Conservation (phyloP, 2,888 invertebrate species). For the Apodemia mormo region DNA sequence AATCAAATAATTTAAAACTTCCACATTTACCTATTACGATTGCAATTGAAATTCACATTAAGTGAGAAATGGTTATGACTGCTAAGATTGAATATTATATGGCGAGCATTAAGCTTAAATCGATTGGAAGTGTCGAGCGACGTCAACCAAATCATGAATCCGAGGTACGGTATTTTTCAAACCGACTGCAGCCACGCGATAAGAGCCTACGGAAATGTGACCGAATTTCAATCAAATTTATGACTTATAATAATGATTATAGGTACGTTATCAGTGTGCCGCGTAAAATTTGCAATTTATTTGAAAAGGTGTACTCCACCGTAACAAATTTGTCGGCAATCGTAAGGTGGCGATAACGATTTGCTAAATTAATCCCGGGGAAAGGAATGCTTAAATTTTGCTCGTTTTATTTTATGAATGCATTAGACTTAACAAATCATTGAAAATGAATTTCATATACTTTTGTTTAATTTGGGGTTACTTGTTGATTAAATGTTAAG, state of each 20-base stretch:
- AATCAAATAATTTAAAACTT: neutral
- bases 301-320: constrained; percentile 78
- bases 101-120: constrained; percentile 73
- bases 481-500: neutral
- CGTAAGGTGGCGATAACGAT: constrained; percentile 78
- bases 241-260: constrained; percentile 80
- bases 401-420: constrained; percentile 44
- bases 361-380: constrained; percentile 73
- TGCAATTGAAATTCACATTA: neutral
- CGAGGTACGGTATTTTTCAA: constrained; percentile 72
- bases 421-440: constrained; percentile 12
- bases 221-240: constrained; percentile 81
- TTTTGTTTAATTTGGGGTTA: neutral
- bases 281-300: constrained; percentile 78
- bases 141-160: constrained; percentile 58
- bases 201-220: constrained; percentile 75
- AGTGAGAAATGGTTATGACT: constrained; percentile 55
- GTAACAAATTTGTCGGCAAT: constrained; percentile 78
- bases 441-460: neutral
- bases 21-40: neutral
- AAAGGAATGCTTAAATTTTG: constrained; percentile 53
- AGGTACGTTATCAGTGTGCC: constrained; percentile 73
- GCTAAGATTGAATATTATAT: constrained; percentile 66
- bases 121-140: constrained; percentile 70
- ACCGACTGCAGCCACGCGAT: constrained; percentile 76